A percentile compares a stretch with the other conserved stretches of the same genome.
phyloP scores from a whole-genome alignment of 2,797 vertebrate species.

The Mormyrops attenuatus region DNA sequence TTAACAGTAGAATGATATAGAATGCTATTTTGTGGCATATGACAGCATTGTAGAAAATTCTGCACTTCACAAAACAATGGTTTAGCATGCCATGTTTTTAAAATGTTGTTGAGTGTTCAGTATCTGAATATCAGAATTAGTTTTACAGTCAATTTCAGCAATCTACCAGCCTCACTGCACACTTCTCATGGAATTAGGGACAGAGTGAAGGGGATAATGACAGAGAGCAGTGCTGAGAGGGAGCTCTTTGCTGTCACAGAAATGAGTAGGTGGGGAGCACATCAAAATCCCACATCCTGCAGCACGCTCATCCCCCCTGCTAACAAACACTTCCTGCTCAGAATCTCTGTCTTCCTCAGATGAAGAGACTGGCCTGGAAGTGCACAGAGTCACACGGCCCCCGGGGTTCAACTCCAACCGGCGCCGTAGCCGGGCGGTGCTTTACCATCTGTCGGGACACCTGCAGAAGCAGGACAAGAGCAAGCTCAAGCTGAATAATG shows the following conservation, averaged over 20 bases:
- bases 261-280: background rate
- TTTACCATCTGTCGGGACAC: constrained; percentile 75
- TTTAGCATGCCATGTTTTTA: background rate
- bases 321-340: background rate
- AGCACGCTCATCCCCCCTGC: background rate
- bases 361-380: constrained; percentile 68
- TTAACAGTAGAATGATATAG: background rate
- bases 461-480: constrained; percentile 78
- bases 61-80: background rate
- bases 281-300: background rate
- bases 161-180: background rate
- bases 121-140: background rate
- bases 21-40: background rate
- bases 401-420: constrained; percentile 71
- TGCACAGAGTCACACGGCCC: constrained; percentile 67
- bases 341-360: constrained; percentile 46
- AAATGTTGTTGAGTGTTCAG: background rate
- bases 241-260: background rate
- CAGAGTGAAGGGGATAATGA: background rate
- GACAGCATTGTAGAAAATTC: background rate
- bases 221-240: background rate
- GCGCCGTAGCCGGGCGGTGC: constrained; percentile 69
- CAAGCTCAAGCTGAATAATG: constrained; percentile 77
- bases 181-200: background rate
- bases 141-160: background rate